Percentiles rank a stretch among this genome's conserved stretches.
phyloP scores from a whole-genome alignment of 37 sponge, comb jelly and placozoan genomes.

The Bolinopsis microptera region DNA sequence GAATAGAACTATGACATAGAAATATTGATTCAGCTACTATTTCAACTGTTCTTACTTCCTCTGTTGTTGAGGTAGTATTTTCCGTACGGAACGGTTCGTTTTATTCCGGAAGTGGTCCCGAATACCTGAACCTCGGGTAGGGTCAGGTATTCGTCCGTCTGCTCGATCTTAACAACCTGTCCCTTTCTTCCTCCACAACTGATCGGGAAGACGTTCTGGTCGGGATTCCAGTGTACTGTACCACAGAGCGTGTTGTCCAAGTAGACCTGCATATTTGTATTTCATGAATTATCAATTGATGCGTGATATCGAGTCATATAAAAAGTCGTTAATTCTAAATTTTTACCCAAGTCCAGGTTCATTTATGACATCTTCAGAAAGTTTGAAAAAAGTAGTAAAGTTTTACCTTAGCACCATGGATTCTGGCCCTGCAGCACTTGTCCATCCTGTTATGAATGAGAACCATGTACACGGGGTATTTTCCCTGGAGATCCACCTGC shows the following conservation, averaged over 20 bases:
- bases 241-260: background rate
- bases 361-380: background rate
- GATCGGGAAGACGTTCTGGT: background rate
- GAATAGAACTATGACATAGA: too few species aligned
- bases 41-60: slow-evolving; percentile 14
- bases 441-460: background rate
- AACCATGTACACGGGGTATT: slow-evolving; percentile 34
- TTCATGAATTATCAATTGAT: too few species aligned
- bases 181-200: slow-evolving; percentile 35
- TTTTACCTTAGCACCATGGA: slow-evolving; percentile 22
- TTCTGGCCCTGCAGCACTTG: background rate
- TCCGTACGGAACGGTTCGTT: background rate
- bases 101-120: background rate
- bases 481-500: slow-evolving; percentile 33
- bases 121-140: slow-evolving; percentile 3
- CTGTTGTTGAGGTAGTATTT: background rate
- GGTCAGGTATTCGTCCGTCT: background rate
- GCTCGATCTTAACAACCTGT: background rate
- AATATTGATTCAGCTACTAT: too few species aligned
- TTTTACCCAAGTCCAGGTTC: background rate
- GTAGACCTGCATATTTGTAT: background rate
- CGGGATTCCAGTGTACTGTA: background rate
- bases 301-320: too few species aligned
- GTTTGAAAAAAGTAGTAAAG: background rate
- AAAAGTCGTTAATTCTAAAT: too few species aligned